Base-by-base conservation (phyloP, 2,113 vertebrate species). In the Piaya cayana region DNA sequence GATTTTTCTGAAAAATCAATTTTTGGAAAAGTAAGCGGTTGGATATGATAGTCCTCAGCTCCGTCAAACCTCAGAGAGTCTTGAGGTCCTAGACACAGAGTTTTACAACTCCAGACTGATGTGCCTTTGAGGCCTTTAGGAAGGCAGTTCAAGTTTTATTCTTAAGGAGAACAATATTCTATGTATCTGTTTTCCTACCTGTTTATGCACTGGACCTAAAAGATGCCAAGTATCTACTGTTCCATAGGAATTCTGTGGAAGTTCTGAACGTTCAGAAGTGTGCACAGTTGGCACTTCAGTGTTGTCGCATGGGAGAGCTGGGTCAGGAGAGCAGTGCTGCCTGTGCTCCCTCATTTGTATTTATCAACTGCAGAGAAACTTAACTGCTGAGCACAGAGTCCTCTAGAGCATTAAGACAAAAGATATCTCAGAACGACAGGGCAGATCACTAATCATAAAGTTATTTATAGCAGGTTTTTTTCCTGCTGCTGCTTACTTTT, bases 201-300 rank as follows among this genome's bases (percentile, higher is more conserved):
- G 20, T 12, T 72, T 71, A 17, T 39, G 30, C 25, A 52, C 29
- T 58, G n/a, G 32, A 25, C 21, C 12, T 88, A 26, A 88, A 81
- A 77, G 52, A 18, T 67, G 59, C 25, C 13, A n/a, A 55, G 9
- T 62, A 43, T 72, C 78, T 83, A 67, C 26, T 53, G 4, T 52
- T 49, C 39, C 39, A 62, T 36, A 36, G 39, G 39, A 67, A 11
- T 23, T 30, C 59, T 4, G 18, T 53, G 11, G 34, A 78, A 60
- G 26, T 59, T 42, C 53, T 55, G 53, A 34, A 32, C 3, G 0
- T 60, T 53, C 3, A 4, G 23, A 53, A 22, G 53, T 3, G 29
- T 21, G 45, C 67, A 14, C 42, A 37, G 53, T 29, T 53, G 47
- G 39, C 39, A 14, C 8, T 67, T 67, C 22, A 49, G 45, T 25